Evolutionary conservation across 1,140 invertebrate genomes (phyloP), one percentile per base, ranked within the genome.

Genomic region (Zaprionus gabonicus): DNA sequence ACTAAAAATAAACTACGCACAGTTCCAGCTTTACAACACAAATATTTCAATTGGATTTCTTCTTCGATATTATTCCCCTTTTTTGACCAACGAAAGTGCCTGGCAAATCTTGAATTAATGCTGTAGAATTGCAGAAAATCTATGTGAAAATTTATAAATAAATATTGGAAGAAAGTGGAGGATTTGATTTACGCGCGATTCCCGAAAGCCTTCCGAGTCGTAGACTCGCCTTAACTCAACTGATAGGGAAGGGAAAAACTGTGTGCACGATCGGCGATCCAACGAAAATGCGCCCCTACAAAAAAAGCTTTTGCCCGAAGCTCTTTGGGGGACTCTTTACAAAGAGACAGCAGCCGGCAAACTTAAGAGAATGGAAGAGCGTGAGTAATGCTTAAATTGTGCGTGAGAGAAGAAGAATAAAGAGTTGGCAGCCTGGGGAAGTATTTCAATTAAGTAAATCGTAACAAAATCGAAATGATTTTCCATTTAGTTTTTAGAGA

Each of bases 191-290:
- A 69, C 71, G 71, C 66, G 71, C 53, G 36, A 44, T 25, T 55
- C 51, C 41, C 66, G 63, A 70, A 62, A 58, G 41, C 56, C 71
- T 73, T 74, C 77, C 75, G 78, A 51, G 49, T 55, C 69, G 67
- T 71, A 64, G 74, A 83, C 66, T 55, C 71, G 78, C 84, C 58
- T 66, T 69, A 65, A 65, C 75, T 76, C 65, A 68, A 88, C 84
- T 88, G 85, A 81, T 84, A 68, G 66, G 62, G 76, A 65, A 84
- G 78, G 82, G 80, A 90, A 83, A 84, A 51, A 10, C 36, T 84
- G 73, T 78, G 58, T 2, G 20, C 58, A 44, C 71, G 57, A 63
- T 64, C 46, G 23, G 7, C 28, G 28, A 31, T 7, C 7, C 31
- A 34, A 34, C 31, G 53, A 62, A 75, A 80, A 80, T 56, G 53